Conservation (phyloP, 1,140 invertebrate species). For the Myzus persicae region DNA sequence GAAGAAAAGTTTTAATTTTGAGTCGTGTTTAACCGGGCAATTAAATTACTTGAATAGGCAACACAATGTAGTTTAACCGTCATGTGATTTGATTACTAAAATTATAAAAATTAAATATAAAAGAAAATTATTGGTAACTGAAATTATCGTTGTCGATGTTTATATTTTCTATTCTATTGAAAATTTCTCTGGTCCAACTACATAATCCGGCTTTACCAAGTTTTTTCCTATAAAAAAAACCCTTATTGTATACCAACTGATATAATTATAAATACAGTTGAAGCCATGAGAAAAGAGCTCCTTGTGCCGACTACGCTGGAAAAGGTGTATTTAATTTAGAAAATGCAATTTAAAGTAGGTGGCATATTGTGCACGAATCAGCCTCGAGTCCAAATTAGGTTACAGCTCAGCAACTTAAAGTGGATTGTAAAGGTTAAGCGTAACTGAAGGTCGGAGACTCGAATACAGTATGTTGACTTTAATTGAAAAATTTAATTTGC, state of each 20-base stretch:
- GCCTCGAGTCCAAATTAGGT: slow-evolving; percentile 28
- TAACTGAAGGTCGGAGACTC: background rate
- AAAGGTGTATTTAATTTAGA: slow-evolving; percentile 25
- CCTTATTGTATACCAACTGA: background rate
- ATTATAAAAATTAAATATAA: background rate
- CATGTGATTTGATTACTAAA: background rate
- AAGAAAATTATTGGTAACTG: background rate
- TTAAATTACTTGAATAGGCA: background rate
- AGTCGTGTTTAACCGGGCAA: background rate
- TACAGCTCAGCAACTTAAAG: slow-evolving; percentile 27
- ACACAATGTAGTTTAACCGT: background rate
- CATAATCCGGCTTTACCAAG: background rate
- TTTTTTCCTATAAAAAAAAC: background rate
- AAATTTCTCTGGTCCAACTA: background rate
- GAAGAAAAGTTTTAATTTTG: background rate
- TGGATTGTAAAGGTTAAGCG: slow-evolving; percentile 34
- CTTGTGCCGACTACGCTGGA: background rate
- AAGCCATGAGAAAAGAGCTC: background rate
- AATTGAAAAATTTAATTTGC: slow-evolving; percentile 32
- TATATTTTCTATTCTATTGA: background rate
- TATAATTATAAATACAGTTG: slow-evolving; percentile 2
- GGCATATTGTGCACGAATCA: background rate
- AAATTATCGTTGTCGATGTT: background rate
- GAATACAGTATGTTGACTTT: background rate
- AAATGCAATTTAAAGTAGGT: slow-evolving; percentile 27